phyloP scores from a whole-genome alignment of 1,140 invertebrate genomes.

The Phortica variegata region DNA sequence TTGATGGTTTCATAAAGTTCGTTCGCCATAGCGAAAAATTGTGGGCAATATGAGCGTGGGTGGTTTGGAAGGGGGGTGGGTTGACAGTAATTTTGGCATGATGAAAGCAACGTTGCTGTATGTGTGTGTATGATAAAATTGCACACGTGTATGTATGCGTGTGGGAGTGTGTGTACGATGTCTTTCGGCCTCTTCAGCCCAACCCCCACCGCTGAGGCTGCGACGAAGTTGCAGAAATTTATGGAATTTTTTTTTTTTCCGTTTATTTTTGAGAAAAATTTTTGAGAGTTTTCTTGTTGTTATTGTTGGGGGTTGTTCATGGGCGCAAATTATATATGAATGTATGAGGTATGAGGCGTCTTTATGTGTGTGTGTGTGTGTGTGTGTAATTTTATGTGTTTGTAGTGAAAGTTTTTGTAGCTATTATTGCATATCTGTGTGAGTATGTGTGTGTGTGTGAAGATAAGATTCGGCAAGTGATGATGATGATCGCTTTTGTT shows the following conservation, averaged over 20 bases:
- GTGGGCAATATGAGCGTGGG: conserved; percentile 1
- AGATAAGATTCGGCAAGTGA: conserved; percentile 10
- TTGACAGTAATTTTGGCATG: conserved; percentile 1
- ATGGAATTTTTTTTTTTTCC: conserved; percentile 34
- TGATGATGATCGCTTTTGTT: conserved; percentile 22
- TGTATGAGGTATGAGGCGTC: conserved; percentile 40
- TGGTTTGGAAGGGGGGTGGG: conserved; percentile 6
- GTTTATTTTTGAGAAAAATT: conserved; percentile 31
- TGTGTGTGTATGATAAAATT: conserved; percentile 44
- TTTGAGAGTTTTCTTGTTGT: conserved; percentile 32
- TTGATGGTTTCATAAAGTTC: conserved; percentile 56
- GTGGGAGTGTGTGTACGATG: conserved; percentile 15
- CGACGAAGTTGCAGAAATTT: conserved; percentile 35
- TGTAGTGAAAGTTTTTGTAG: conserved; percentile 22
- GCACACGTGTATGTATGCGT: conserved; percentile 24
- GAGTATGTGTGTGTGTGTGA: too few species aligned
- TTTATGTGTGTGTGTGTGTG: conserved; percentile 22
- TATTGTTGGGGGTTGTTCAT: conserved; percentile 36
- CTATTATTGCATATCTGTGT: conserved; percentile 1
- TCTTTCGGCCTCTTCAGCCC: too few species aligned
- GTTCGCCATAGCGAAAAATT: too few species aligned
- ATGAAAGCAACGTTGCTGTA: conserved; percentile 7
- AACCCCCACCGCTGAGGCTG: conserved; percentile 9
- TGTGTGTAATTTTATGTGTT: conserved; percentile 4
- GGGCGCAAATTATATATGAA: conserved; percentile 19